phyloP scores from a whole-genome alignment of 2,113 vertebrate species.

The Puntigrus tetrazona region DNA sequence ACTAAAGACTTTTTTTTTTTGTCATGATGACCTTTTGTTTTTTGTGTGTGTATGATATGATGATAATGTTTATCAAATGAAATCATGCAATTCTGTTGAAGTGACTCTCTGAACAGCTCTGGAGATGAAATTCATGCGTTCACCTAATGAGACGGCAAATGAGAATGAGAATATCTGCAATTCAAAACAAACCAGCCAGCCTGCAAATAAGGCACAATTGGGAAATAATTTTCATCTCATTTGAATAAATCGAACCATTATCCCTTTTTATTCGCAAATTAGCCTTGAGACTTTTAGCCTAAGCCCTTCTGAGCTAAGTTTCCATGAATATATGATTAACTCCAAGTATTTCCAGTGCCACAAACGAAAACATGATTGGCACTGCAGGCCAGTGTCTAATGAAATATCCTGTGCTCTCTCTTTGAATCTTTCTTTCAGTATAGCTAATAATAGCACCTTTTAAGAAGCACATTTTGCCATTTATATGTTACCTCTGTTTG shows the following conservation, averaged over 20 bases:
- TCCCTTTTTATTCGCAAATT: constrained; percentile 18
- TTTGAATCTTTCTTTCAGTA: constrained; percentile 6
- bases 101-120: too few species aligned
- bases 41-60: too few species aligned
- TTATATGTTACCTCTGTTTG: constrained; percentile 36
- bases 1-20: too few species aligned
- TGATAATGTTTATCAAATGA: too few species aligned
- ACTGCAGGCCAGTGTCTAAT: not conserved
- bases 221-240: constrained; percentile 2
- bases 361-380: not conserved
- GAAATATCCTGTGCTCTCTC: not conserved
- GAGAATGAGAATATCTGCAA: not conserved
- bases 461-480: not conserved
- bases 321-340: not conserved
- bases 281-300: not conserved
- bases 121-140: too few species aligned
- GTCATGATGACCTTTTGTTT: too few species aligned
- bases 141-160: not conserved
- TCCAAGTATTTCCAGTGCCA: not conserved
- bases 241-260: constrained; percentile 31
- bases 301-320: not conserved
- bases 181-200: constrained; percentile 5
- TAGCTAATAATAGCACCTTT: constrained; percentile 10
- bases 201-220: not conserved
- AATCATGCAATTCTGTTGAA: too few species aligned